These are phyloP conservation scores for Diachasmimorpha longicaudata DNA, from an alignment of 1,140 invertebrate genomes.

Conservation along the genomic window DNA sequence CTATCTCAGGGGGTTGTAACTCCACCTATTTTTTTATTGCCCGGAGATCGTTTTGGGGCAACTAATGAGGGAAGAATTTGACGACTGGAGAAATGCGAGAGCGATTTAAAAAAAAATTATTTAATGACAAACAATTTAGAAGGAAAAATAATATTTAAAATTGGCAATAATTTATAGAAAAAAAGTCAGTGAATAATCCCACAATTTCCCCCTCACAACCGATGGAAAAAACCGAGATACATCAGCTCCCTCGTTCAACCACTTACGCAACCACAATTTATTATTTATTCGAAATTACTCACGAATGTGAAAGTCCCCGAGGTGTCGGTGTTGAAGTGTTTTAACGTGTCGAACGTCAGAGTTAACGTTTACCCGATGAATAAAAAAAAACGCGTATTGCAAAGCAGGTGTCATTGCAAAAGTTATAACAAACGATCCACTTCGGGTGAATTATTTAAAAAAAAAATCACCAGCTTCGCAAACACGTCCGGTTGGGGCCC, in stretches of 20 bases:
- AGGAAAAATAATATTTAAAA: too few relatives aligned
- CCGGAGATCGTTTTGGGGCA: neutral
- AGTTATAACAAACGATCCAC: neutral
- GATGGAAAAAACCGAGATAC: neutral
- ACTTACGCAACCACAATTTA: conserved; percentile 42
- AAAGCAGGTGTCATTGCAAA: neutral
- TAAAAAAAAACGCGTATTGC: neutral
- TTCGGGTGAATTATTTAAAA: neutral
- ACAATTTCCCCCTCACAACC: neutral
- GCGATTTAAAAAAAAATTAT: too few relatives aligned
- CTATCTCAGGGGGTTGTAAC: neutral
- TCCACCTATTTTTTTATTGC: neutral
- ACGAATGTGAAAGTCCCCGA: conserved; percentile 51
- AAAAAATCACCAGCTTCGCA: neutral
- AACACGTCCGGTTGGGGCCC: neutral
- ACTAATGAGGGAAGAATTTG: too few relatives aligned
- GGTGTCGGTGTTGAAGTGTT: neutral
- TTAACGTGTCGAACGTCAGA: neutral
- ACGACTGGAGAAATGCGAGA: neutral
- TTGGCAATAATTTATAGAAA: neutral
- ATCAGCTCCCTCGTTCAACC: neutral
- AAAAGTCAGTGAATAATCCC: neutral
- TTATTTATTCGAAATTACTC: conserved; percentile 52
- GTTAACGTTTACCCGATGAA: neutral
- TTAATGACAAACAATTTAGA: too few relatives aligned